Percentiles rank a stretch among this genome's conserved stretches.
Evolutionary conservation across 2,113 vertebrate genomes (phyloP).

Genomic region (Oryzias javanicus): DNA sequence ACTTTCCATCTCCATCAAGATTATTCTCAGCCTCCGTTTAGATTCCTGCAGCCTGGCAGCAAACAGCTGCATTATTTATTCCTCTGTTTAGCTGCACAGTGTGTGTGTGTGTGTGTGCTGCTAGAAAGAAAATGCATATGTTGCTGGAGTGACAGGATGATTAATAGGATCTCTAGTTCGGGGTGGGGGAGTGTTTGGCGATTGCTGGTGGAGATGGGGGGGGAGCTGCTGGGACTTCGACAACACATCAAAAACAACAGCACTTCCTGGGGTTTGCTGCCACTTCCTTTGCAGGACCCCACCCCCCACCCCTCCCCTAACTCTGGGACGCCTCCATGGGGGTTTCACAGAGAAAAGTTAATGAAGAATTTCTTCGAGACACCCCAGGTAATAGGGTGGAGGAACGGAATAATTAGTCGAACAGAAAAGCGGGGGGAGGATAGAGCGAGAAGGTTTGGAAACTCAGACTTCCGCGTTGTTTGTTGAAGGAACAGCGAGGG

Average conservation of each 20-base stretch:
- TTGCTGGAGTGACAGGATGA: constrained; percentile 67
- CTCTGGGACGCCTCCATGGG: constrained; percentile 10
- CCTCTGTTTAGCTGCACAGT: constrained; percentile 60
- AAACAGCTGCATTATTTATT: constrained; percentile 68
- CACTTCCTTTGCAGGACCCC: constrained; percentile 51
- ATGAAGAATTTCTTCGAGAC: constrained; percentile 40
- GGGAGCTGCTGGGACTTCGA: constrained; percentile 39
- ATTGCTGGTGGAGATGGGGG: constrained; percentile 35
- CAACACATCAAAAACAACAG: constrained; percentile 74
- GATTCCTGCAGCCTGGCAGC: constrained; percentile 23
- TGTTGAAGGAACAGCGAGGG: constrained; percentile 36
- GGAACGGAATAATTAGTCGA: constrained; percentile 20
- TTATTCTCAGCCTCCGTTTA: constrained; percentile 41
- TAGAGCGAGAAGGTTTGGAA: constrained; percentile 2
- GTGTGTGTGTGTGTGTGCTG: constrained; percentile 35
- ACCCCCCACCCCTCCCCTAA: constrained; percentile 13
- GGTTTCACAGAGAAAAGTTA: constrained; percentile 23
- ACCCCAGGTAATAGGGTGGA: constrained; percentile 3
- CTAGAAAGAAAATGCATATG: constrained; percentile 37
- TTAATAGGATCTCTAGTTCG: constrained; percentile 59
- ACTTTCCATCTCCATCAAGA: constrained; percentile 42
- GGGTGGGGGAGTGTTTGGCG: constrained; percentile 15
- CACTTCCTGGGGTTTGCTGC: constrained; percentile 52
- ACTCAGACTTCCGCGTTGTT: constrained; percentile 38
- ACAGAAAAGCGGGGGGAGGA: not conserved